Percentiles rank a stretch among this genome's conserved stretches.
These are phyloP conservation scores for Rhinolophus ferrumequinum DNA, from an alignment of 2,113 vertebrate genomes.

Conservation along the genomic window DNA sequence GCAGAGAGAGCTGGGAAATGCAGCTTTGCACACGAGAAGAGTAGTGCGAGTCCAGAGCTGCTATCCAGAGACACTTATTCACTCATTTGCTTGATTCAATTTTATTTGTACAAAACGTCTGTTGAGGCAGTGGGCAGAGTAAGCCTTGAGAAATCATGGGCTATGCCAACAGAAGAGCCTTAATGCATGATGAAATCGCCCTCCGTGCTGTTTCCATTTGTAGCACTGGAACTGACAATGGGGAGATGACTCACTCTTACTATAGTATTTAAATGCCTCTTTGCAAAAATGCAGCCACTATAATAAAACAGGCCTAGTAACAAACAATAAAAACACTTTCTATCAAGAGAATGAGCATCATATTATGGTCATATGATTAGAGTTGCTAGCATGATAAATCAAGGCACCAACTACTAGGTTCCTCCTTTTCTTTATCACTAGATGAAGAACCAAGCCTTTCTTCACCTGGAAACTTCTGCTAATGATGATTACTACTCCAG, in stretches of 20 bases:
- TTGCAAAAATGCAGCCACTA: constrained; percentile 46
- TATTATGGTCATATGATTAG: not conserved
- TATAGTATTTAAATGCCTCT: constrained; percentile 27
- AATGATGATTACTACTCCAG: not conserved
- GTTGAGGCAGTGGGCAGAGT: constrained; percentile 21
- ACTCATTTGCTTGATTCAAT: constrained; percentile 56
- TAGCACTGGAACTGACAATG: not conserved
- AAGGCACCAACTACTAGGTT: not conserved
- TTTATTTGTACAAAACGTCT: constrained; percentile 60
- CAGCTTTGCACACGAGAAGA: not conserved
- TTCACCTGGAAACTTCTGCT: not conserved
- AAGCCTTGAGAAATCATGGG: constrained; percentile 37
- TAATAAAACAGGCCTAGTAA: not conserved
- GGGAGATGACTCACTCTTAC: constrained; percentile 42
- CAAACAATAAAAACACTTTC: constrained; percentile 52
- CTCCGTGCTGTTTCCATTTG: not conserved
- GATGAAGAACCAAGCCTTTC: not conserved
- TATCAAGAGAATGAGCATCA: not conserved
- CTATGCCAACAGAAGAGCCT: constrained; percentile 60
- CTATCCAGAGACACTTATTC: constrained; percentile 22
- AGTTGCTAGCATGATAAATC: not conserved
- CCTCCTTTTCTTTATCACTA: not conserved
- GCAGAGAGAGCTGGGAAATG: not conserved
- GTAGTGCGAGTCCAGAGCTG: not conserved
- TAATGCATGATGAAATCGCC: constrained; percentile 44